Evolutionary conservation across 1,140 invertebrate genomes (phyloP).

Genomic region (Cotesia typhae): DNA sequence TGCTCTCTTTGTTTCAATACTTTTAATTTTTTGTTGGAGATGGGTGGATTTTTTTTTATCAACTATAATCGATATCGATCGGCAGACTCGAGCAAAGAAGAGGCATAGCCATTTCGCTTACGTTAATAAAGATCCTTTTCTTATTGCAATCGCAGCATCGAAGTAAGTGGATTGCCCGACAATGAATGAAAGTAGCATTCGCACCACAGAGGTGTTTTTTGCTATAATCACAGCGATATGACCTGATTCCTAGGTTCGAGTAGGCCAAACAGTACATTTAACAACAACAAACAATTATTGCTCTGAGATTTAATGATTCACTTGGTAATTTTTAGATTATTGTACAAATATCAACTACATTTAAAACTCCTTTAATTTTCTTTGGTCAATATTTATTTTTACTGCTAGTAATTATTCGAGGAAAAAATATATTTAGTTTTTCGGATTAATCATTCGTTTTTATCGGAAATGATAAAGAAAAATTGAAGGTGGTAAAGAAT

Average conservation of each 20-base stretch:
- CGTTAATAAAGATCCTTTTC: constrained; percentile 25
- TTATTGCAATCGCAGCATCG: constrained; percentile 24
- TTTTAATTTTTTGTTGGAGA: neutral
- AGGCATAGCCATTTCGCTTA: neutral
- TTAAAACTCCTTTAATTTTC: neutral
- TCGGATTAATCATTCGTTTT: too few relatives aligned
- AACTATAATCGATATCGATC: neutral
- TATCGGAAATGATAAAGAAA: neutral
- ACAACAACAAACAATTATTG: constrained; percentile 9
- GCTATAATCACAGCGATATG: constrained; percentile 53
- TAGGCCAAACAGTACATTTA: constrained; percentile 47
- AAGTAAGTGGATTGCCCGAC: constrained; percentile 43
- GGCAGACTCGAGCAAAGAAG: neutral
- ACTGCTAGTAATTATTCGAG: too few relatives aligned
- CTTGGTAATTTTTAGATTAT: neutral
- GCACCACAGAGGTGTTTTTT: constrained; percentile 50
- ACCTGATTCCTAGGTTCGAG: constrained; percentile 60
- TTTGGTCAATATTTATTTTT: too few relatives aligned
- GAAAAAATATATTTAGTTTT: too few relatives aligned
- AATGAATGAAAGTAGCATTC: constrained; percentile 64
- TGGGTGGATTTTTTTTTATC: neutral
- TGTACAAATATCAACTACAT: neutral
- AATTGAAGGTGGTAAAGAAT: neutral
- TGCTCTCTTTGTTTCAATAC: neutral
- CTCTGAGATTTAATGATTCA: neutral